A percentile compares a stretch with the other conserved stretches of the same genome.
Evolutionary conservation across 2,797 vertebrate genomes (phyloP).

Genomic region (Leucoraja ocellata): DNA sequence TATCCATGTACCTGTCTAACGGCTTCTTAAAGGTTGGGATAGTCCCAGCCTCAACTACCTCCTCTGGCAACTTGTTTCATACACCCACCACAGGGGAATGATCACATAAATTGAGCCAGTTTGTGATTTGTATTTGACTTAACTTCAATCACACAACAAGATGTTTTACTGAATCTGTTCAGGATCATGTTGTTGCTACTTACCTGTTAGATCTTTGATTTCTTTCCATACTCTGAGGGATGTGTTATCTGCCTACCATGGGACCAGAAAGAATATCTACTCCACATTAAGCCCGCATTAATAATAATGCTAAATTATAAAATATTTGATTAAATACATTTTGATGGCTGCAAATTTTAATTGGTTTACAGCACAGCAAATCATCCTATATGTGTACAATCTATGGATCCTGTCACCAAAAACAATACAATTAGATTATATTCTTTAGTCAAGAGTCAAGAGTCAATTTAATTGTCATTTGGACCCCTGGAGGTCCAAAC

Average conservation of each 20-base stretch:
- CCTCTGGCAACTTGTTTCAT: no score
- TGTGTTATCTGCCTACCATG: background rate
- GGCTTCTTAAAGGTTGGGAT: no score
- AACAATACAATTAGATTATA: background rate
- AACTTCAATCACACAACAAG: background rate
- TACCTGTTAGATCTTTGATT: background rate
- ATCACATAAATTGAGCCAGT: no score
- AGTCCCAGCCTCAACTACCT: no score
- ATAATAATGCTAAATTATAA: background rate
- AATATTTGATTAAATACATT: background rate
- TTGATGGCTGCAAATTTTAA: background rate
- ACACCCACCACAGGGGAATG: no score
- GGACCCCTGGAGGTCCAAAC: no score
- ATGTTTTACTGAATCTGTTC: background rate
- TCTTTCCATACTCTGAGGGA: background rate
- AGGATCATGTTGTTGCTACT: background rate
- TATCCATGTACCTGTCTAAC: no score
- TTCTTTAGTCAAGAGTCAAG: no score
- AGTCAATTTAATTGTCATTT: no score
- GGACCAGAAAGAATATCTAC: background rate
- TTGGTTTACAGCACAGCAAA: no score
- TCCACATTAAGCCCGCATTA: background rate
- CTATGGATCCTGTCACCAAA: no score
- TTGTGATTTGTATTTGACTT: no score
- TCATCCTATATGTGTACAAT: background rate